phyloP scores from a whole-genome alignment of 2,113 vertebrate species.

The Vanacampus margaritifer region DNA sequence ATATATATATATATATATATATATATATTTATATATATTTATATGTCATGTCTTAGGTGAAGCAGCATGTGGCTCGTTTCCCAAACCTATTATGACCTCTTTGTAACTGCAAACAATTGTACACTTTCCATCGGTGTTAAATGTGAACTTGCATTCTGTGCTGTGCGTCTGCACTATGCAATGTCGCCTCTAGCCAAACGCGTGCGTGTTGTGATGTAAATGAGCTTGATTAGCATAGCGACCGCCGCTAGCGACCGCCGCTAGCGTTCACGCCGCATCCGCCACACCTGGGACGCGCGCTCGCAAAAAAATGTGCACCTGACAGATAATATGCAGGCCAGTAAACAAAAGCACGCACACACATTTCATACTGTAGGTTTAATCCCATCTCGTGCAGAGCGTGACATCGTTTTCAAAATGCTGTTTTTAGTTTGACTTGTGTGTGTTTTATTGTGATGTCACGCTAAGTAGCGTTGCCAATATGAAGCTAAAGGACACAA shows the following conservation, averaged over 20 bases:
- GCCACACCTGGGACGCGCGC: constrained; percentile 43
- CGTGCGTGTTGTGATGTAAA: constrained; percentile 55
- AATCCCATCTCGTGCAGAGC: constrained; percentile 30
- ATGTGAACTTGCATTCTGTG: neutral
- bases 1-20: no score
- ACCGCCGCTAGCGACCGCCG: constrained; percentile 41
- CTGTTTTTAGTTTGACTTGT: constrained; percentile 64
- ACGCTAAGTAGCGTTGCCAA: neutral
- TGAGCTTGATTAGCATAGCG: constrained; percentile 60
- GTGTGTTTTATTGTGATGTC: constrained; percentile 58
- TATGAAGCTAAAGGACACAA: neutral
- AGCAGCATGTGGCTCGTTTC: neutral
- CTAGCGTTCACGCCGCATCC: constrained; percentile 45
- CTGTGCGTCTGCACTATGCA: neutral
- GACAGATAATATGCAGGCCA: constrained; percentile 16
- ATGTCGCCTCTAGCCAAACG: neutral
- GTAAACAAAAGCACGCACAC: constrained; percentile 31
- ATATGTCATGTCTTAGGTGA: neutral
- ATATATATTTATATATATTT: no score
- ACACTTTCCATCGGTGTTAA: no score
- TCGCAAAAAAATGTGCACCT: constrained; percentile 10
- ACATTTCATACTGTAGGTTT: constrained; percentile 31
- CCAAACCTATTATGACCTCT: neutral
- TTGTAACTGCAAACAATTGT: no score
- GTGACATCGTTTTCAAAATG: constrained; percentile 66